Conservation (phyloP, 2,797 vertebrate genomes). For the Sandelia bainsii region DNA sequence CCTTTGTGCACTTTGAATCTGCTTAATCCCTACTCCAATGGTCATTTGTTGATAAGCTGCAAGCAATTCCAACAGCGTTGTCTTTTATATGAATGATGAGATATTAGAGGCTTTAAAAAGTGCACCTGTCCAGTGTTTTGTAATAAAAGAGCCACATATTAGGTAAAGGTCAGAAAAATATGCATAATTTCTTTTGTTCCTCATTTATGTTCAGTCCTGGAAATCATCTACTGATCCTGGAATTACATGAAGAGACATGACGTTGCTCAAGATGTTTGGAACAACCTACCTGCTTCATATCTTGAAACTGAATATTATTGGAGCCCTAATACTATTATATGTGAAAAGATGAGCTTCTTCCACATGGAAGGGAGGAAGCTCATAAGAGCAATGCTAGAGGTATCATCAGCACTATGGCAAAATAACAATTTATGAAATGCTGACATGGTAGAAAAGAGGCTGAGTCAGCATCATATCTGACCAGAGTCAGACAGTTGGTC, state of each 20-base stretch:
- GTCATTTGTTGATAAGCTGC: too few relatives aligned
- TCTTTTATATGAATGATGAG: too few relatives aligned
- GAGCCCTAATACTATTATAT: background rate
- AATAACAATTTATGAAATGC: conserved; percentile 20
- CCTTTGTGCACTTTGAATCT: background rate
- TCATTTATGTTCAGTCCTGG: background rate
- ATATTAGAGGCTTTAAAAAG: too few relatives aligned
- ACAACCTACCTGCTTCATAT: background rate
- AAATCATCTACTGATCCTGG: background rate
- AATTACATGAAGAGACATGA: background rate
- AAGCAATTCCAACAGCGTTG: too few relatives aligned
- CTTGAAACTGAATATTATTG: background rate
- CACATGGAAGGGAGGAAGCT: background rate
- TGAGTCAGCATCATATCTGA: conserved; percentile 50
- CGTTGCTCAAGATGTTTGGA: background rate
- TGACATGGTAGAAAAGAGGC: conserved; percentile 29
- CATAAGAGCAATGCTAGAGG: background rate
- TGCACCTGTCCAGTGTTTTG: too few relatives aligned
- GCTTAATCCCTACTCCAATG: too few relatives aligned
- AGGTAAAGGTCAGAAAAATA: too few relatives aligned
- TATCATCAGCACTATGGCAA: conserved; percentile 1
- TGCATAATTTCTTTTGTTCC: too few relatives aligned
- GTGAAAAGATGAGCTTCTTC: background rate
- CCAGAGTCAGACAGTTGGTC: conserved; percentile 14
- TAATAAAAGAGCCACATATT: background rate